A percentile compares a stretch with the other conserved stretches of the same genome.
Conservation (phyloP, 1,140 invertebrate genomes). For the Drosophila ogumai region DNA sequence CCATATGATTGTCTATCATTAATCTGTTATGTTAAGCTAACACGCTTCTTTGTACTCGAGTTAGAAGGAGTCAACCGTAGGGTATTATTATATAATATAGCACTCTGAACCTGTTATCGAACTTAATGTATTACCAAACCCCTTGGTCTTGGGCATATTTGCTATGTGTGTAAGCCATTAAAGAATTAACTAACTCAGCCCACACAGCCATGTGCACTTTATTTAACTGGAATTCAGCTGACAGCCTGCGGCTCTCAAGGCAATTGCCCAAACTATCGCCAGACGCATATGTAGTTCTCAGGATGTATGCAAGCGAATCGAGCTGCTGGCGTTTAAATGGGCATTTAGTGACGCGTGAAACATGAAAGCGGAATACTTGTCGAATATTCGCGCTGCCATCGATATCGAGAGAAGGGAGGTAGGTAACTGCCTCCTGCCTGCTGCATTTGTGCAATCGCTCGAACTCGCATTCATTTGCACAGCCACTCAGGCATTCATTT, state of each 20-base stretch:
- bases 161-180: constrained; percentile 38
- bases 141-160: constrained; percentile 9
- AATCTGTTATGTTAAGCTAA: neutral
- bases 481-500: constrained; percentile 66
- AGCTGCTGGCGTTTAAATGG: constrained; percentile 59
- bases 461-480: constrained; percentile 60
- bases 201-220: constrained; percentile 3
- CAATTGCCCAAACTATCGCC: constrained; percentile 40
- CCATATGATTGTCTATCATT: constrained; percentile 15
- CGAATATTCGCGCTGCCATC: constrained; percentile 51
- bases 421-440: constrained; percentile 12
- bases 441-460: constrained; percentile 56
- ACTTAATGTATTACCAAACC: constrained; percentile 13
- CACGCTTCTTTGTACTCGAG: neutral
- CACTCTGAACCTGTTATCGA: constrained; percentile 17
- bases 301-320: constrained; percentile 7
- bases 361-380: constrained; percentile 64
- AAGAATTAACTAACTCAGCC: constrained; percentile 33
- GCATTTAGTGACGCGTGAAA: constrained; percentile 56
- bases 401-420: constrained; percentile 3
- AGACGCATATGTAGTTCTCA: neutral
- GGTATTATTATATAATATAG: constrained; percentile 14
- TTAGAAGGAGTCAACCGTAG: neutral
- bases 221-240: neutral
- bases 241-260: constrained; percentile 2